phyloP scores from a whole-genome alignment of 2,113 vertebrate species.

The Grammomys dolichurus region DNA sequence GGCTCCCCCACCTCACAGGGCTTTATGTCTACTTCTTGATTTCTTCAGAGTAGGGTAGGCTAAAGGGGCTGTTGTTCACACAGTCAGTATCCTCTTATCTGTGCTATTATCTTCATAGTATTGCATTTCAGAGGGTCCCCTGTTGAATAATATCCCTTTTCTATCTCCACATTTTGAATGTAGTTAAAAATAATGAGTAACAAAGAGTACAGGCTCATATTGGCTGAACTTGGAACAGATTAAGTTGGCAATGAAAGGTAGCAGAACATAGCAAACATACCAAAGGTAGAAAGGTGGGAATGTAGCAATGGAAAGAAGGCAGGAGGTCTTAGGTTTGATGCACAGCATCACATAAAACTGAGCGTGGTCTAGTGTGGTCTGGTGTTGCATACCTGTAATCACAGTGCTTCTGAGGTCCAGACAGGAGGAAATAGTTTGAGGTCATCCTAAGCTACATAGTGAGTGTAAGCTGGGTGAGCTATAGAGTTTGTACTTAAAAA shows the following conservation, averaged over 20 bases:
- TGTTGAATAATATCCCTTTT: background rate
- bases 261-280: background rate
- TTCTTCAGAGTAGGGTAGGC: background rate
- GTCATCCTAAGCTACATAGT: background rate
- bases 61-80: background rate
- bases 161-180: background rate
- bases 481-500: background rate
- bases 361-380: background rate
- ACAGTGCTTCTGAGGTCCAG: background rate
- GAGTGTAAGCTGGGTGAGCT: background rate
- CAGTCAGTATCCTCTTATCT: background rate
- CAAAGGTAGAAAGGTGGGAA: too few relatives aligned
- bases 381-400: background rate
- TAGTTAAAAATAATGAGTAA: background rate
- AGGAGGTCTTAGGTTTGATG: background rate
- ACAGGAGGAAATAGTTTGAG: background rate
- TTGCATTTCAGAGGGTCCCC: background rate
- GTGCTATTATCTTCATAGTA: background rate
- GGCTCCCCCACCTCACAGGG: background rate
- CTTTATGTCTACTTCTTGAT: background rate
- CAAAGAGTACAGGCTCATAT: background rate
- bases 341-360: background rate
- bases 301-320: background rate
- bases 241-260: background rate
- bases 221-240: background rate